Percentiles rank a stretch among this genome's conserved stretches.
phyloP scores from a whole-genome alignment of 2,113 vertebrate species.

The Epinephelus fuscoguttatus region DNA sequence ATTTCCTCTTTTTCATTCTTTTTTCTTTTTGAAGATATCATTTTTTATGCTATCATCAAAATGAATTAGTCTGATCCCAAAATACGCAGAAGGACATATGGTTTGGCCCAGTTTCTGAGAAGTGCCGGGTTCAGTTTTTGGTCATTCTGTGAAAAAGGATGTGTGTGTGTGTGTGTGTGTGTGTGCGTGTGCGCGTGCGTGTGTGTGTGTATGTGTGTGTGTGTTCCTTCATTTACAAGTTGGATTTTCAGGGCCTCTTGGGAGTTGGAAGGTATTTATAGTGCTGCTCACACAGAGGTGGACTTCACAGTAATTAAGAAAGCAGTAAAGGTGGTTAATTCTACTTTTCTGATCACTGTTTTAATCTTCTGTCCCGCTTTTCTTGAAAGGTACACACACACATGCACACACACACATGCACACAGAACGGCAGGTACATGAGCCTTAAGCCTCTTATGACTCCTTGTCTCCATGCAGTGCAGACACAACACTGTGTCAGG shows the following conservation, averaged over 20 bases:
- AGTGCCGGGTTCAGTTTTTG: constrained; percentile 71
- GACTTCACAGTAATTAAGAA: constrained; percentile 79
- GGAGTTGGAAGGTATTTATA: constrained; percentile 76
- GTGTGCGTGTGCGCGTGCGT: constrained; percentile 25
- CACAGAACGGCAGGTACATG: constrained; percentile 60
- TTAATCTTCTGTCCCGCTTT: constrained; percentile 54
- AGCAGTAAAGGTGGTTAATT: constrained; percentile 79
- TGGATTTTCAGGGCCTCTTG: constrained; percentile 62
- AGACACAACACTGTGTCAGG: constrained; percentile 80
- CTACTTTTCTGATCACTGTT: constrained; percentile 69
- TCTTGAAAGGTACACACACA: constrained; percentile 41
- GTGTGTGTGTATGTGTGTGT: constrained; percentile 28
- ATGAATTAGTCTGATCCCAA: constrained; percentile 83
- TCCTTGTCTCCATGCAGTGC: constrained; percentile 74
- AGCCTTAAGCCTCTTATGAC: constrained; percentile 82
- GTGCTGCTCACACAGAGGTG: constrained; percentile 71
- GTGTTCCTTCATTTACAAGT: constrained; percentile 58
- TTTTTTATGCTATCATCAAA: constrained; percentile 81
- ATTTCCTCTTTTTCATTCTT: constrained; percentile 17
- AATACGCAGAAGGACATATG: constrained; percentile 78
- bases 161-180: constrained; percentile 27
- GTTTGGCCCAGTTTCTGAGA: constrained; percentile 80
- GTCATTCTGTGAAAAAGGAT: constrained; percentile 53
- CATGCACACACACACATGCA: background rate
- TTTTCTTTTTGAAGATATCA: constrained; percentile 51